Evolutionary conservation across 2,888 invertebrate species (phyloP).

Genomic region (Drosophila borborema): DNA sequence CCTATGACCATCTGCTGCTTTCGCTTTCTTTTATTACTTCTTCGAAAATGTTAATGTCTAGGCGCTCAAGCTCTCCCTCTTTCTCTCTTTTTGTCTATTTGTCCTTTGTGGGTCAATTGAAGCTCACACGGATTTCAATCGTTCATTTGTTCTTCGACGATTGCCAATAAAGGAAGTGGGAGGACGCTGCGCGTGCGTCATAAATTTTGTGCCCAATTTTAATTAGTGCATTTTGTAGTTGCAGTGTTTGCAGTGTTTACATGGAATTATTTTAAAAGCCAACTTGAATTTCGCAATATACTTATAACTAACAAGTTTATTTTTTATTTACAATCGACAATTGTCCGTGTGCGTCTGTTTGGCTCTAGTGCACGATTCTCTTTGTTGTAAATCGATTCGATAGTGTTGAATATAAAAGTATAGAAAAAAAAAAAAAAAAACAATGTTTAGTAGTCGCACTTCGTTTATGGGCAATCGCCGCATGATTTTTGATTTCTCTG

Average conservation of each 20-base stretch:
- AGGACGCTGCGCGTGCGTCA: conserved; percentile 68
- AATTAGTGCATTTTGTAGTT: conserved; percentile 72
- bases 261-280: conserved; percentile 59
- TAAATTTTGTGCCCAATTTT: conserved; percentile 62
- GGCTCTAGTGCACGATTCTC: conserved; percentile 51
- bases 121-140: conserved; percentile 40
- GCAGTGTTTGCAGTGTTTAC: conserved; percentile 54
- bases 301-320: conserved; percentile 18
- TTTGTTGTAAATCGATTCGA: conserved; percentile 62
- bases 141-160: conserved; percentile 81
- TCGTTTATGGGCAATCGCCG: conserved; percentile 83
- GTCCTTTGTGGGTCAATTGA: not conserved
- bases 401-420: conserved; percentile 48
- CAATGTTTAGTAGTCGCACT: conserved; percentile 77
- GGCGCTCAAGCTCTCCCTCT: not conserved
- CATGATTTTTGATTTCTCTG: conserved; percentile 84
- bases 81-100: not conserved
- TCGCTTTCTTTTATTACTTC: not conserved
- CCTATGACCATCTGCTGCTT: not conserved
- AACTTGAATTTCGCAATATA: conserved; percentile 18
- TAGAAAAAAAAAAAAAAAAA: conserved; percentile 29
- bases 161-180: conserved; percentile 73
- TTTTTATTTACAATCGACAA: conserved; percentile 44
- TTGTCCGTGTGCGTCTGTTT: conserved; percentile 58
- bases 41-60: not conserved